Percentiles rank a stretch among this genome's conserved stretches.
phyloP scores from a whole-genome alignment of 2,888 invertebrate species.

The Orchesella flavescens region DNA sequence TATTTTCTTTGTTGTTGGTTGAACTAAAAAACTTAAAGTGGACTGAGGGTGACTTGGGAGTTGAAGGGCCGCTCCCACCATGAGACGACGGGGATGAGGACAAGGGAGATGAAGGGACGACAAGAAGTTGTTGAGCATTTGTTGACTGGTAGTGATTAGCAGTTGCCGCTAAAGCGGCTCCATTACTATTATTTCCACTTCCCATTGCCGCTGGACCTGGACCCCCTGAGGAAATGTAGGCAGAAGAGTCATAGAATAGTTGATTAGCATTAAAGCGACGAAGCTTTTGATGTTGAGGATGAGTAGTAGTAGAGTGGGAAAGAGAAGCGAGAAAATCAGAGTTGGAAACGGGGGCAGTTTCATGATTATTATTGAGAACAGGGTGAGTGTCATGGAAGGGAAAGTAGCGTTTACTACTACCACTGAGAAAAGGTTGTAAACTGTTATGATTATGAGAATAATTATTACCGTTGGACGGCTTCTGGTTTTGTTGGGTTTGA shows the following conservation, averaged over 20 bases:
- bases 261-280: constrained; percentile 45
- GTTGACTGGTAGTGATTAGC: constrained; percentile 44
- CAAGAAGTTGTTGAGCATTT: constrained; percentile 53
- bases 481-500: constrained; percentile 59
- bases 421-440: constrained; percentile 7
- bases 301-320: constrained; percentile 19
- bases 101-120: constrained; percentile 44
- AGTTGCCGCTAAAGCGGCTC: constrained; percentile 1
- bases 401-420: constrained; percentile 44
- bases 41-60: constrained; percentile 61
- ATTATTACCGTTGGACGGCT: constrained; percentile 67
- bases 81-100: constrained; percentile 46
- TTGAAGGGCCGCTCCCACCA: constrained; percentile 56
- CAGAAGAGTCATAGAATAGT: constrained; percentile 35
- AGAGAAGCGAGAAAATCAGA: constrained; percentile 11
- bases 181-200: neutral
- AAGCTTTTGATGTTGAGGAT: constrained; percentile 25
- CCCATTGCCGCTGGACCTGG: constrained; percentile 26
- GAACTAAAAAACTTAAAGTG: constrained; percentile 61
- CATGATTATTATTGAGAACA: neutral
- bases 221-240: constrained; percentile 52
- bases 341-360: neutral
- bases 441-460: constrained; percentile 15
- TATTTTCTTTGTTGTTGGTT: constrained; percentile 62
- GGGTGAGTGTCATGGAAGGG: constrained; percentile 29